Conservation (phyloP, 2,797 vertebrate genomes). For the Anableps anableps region DNA sequence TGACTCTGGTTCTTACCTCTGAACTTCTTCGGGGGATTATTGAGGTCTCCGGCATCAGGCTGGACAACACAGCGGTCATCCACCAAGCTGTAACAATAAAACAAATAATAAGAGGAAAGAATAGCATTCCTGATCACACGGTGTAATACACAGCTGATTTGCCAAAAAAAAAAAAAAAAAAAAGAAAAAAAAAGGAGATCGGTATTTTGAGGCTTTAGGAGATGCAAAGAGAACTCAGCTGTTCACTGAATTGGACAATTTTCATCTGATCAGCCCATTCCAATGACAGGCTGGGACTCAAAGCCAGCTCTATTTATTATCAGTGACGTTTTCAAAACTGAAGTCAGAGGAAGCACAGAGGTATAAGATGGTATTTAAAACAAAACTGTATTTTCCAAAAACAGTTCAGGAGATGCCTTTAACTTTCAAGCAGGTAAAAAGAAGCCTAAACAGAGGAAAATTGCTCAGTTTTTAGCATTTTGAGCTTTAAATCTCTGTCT, state of each 20-base stretch:
- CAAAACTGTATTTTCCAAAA: not conserved
- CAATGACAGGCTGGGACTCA: not conserved
- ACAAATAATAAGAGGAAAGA: not conserved
- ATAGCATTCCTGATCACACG: not conserved
- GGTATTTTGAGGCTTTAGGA: not conserved
- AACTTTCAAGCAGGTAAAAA: not conserved
- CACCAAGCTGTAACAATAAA: slow-evolving; percentile 85
- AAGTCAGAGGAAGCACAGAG: not conserved
- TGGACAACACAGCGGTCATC: slow-evolving; percentile 99
- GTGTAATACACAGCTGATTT: not conserved
- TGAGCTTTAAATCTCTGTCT: not conserved
- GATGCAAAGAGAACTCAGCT: not conserved
- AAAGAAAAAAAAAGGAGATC: not conserved
- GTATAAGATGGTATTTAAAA: not conserved
- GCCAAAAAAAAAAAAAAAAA: not conserved
- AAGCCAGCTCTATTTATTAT: not conserved
- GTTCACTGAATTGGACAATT: not conserved
- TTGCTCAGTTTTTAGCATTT: not conserved
- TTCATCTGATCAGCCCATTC: not conserved
- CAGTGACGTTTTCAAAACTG: not conserved
- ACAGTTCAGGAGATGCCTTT: not conserved
- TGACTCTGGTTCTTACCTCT: slow-evolving; percentile 84
- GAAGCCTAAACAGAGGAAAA: not conserved
- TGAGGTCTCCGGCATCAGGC: slow-evolving; percentile 95
- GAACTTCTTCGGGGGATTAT: slow-evolving; percentile 98